phyloP scores from a whole-genome alignment of 2,888 invertebrate species.

The Tineola bisselliella region DNA sequence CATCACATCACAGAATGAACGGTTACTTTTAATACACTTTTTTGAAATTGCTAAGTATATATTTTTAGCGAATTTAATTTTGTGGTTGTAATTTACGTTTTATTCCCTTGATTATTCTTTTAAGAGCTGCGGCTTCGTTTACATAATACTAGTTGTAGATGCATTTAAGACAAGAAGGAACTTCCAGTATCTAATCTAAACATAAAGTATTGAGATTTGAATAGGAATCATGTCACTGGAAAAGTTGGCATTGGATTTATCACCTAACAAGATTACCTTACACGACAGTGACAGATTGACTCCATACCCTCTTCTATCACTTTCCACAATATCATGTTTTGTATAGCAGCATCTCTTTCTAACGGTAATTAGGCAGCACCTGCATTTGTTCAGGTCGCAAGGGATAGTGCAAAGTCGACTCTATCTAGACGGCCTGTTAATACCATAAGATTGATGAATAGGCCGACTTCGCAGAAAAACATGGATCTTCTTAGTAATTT shows the following conservation, averaged over 20 bases:
- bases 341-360: constrained; percentile 28
- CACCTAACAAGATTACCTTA: constrained; percentile 59
- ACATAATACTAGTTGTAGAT: too few species aligned
- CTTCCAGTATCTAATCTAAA: not conserved
- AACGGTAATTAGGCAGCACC: constrained; percentile 55
- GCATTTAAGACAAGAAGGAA: too few species aligned
- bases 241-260: constrained; percentile 38
- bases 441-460: constrained; percentile 52
- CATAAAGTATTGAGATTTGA: not conserved
- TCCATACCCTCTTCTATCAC: constrained; percentile 30
- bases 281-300: constrained; percentile 63
- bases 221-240: not conserved
- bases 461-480: not conserved
- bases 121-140: too few species aligned
- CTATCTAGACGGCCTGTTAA: constrained; percentile 56
- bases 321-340: constrained; percentile 21
- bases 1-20: too few species aligned
- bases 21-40: too few species aligned
- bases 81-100: too few species aligned
- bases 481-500: constrained; percentile 13
- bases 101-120: too few species aligned
- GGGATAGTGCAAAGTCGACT: constrained; percentile 42
- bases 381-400: constrained; percentile 57
- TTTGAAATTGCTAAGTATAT: too few species aligned
- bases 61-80: too few species aligned